A percentile compares a stretch with the other conserved stretches of the same genome.
Conservation (phyloP, 2,113 vertebrate genomes). For the human (Homo sapiens) region DNA sequence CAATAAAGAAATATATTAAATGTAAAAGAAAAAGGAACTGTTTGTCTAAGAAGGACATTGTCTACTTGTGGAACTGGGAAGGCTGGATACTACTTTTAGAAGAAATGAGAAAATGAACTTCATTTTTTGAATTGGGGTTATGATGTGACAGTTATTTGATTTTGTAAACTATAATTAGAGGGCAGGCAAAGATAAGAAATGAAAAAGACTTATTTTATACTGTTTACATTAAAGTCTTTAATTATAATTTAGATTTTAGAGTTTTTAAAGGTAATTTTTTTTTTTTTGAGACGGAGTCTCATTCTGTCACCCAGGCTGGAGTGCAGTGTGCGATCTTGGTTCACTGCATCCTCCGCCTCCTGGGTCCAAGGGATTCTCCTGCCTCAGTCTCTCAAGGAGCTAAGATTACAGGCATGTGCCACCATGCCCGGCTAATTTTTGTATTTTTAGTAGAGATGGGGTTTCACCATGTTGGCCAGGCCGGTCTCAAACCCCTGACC, state of each 20-base stretch:
- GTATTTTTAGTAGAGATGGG: too few species aligned
- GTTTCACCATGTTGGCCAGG: too few species aligned
- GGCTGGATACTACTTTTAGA: neutral
- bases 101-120: neutral
- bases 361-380: too few species aligned
- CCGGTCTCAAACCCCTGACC: too few species aligned
- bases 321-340: too few species aligned
- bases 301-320: too few species aligned
- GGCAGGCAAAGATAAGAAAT: neutral
- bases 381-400: too few species aligned
- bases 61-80: neutral
- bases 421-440: too few species aligned
- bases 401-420: too few species aligned
- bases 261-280: neutral
- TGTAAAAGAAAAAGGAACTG: conserved; percentile 17
- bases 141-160: neutral
- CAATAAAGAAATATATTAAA: conserved; percentile 34
- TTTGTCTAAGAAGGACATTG: conserved; percentile 28
- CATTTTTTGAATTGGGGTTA: neutral
- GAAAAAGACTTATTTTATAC: conserved; percentile 16
- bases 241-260: conserved; percentile 11
- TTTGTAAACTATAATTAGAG: neutral
- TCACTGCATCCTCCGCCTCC: too few species aligned
- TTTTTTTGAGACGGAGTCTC: too few species aligned
- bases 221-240: conserved; percentile 27